These are phyloP conservation scores for Neoarius graeffei DNA, from an alignment of 2,113 vertebrate species.

Conservation along the genomic window DNA sequence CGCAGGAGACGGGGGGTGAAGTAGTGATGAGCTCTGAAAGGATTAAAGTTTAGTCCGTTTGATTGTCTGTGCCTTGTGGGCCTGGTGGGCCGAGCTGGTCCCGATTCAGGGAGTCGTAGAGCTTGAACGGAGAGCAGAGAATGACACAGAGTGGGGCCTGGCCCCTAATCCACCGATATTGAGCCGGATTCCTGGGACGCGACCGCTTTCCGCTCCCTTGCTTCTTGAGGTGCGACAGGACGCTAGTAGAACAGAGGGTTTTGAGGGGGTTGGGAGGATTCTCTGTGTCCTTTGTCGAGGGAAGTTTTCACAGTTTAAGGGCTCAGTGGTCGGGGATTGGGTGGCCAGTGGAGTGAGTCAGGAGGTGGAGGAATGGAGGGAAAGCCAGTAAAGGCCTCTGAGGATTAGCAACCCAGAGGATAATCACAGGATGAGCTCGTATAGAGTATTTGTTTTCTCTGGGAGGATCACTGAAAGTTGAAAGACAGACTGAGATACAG, in stretches of 20 bases:
- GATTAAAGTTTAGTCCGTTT: constrained; percentile 78
- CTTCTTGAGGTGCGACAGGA: constrained; percentile 76
- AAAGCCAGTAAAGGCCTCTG: constrained; percentile 56
- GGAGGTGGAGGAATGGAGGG: constrained; percentile 50
- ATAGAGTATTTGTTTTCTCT: constrained; percentile 63
- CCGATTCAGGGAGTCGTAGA: constrained; percentile 57
- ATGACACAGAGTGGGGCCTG: constrained; percentile 65
- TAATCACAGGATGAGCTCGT: constrained; percentile 78
- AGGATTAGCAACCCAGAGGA: constrained; percentile 76
- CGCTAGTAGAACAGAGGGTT: constrained; percentile 40
- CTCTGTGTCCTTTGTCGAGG: constrained; percentile 67
- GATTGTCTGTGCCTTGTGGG: constrained; percentile 74
- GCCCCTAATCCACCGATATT: constrained; percentile 79
- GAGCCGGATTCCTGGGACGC: constrained; percentile 77
- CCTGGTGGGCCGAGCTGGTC: constrained; percentile 62
- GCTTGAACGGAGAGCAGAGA: constrained; percentile 41
- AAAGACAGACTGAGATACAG: background rate
- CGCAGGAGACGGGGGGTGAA: constrained; percentile 50
- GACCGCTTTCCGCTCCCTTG: constrained; percentile 73
- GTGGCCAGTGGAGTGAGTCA: constrained; percentile 77
- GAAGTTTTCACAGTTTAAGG: constrained; percentile 79
- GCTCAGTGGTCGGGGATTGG: constrained; percentile 70
- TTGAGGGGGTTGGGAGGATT: constrained; percentile 38
- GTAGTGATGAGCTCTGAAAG: constrained; percentile 70
- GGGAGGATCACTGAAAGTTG: constrained; percentile 66